A percentile compares a stretch with the other conserved stretches of the same genome.
Evolutionary conservation across 2,113 vertebrate species (phyloP).

Genomic region (Sturnus vulgaris): DNA sequence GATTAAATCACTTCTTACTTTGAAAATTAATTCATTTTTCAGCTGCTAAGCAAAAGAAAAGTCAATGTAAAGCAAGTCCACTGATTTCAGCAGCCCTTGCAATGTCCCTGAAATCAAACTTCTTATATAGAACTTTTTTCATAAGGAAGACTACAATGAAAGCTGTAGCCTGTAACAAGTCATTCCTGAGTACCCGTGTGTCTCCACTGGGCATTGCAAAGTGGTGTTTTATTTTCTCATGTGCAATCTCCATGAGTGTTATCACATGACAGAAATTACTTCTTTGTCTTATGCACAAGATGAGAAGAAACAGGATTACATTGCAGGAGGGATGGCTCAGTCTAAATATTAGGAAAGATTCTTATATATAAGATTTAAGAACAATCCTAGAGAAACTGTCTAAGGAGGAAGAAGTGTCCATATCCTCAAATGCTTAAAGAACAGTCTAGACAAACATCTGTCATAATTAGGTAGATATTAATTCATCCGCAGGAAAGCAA

Average conservation of each 20-base stretch:
- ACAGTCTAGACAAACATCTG: neutral
- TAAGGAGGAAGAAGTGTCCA: neutral
- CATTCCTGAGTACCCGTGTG: neutral
- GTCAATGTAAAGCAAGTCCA: neutral
- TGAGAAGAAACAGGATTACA: neutral
- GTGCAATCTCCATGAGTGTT: neutral
- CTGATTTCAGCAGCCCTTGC: neutral
- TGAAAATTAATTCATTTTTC: conserved; percentile 1
- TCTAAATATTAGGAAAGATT: neutral
- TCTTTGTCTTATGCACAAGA: neutral
- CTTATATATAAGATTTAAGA: neutral
- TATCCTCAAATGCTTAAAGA: neutral
- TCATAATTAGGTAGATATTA: neutral
- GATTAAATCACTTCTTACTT: neutral
- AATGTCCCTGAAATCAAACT: neutral
- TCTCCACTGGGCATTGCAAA: neutral
- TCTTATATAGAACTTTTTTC: neutral
- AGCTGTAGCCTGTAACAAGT: neutral
- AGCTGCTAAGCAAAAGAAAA: neutral
- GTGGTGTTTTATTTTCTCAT: neutral
- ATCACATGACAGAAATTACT: neutral
- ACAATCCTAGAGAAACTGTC: neutral
- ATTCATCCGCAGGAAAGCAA: neutral
- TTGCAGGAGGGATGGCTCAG: neutral
- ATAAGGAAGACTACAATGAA: neutral